Evolutionary conservation across 1,140 invertebrate genomes (phyloP), one percentile per base, ranked within the genome.

Genomic region (Yoshiicerus persimilis): DNA sequence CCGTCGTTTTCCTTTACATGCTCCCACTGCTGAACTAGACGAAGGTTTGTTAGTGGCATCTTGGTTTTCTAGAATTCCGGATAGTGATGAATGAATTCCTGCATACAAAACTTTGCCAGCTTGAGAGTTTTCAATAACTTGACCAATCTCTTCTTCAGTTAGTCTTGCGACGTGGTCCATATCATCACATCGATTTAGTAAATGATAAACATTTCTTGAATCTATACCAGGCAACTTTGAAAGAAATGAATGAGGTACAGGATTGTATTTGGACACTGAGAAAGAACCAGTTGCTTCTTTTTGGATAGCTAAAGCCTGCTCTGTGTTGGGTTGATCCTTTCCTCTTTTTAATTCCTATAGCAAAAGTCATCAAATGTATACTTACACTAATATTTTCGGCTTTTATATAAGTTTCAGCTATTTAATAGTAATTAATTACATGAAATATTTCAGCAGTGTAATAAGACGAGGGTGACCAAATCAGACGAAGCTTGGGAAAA

Each of bases 391-490:
- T 27, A 8, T 10, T 62, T 41, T 41, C 9, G 6, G 56, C 34
- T 38, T 47, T 36, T 39, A n/a, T 39, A 87, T 36, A 20, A 87
- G 13, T 38, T 32, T 16, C 30, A 9, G 16, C 1, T 47, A 47
- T 47, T n/a, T n/a, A n/a, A n/a, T n/a, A 70, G 30, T 70, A 66
- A 80, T 8, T 3, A 62, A 66, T 90, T 89, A 90, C 93, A 92
- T 98, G 96, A 93, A 99, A 99, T 38, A 99, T 93, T 93, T 99
- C 97, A 0, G 98, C 97, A 23, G 97, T 98, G 25, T 97, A 97
- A 92, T 97, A 97, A 0, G 98, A 97, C 92, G 96, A 98, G 5
- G 97, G 97, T 39, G 97, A 99, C 98, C 98, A 99, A 16, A 99
- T 95, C 9, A 99, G 93, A 89, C 97, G 95, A 34, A 99, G 93